Evolutionary conservation across 37 sponge, comb jelly and placozoan genomes (phyloP).

Genomic region (Ephydatia muelleri): DNA sequence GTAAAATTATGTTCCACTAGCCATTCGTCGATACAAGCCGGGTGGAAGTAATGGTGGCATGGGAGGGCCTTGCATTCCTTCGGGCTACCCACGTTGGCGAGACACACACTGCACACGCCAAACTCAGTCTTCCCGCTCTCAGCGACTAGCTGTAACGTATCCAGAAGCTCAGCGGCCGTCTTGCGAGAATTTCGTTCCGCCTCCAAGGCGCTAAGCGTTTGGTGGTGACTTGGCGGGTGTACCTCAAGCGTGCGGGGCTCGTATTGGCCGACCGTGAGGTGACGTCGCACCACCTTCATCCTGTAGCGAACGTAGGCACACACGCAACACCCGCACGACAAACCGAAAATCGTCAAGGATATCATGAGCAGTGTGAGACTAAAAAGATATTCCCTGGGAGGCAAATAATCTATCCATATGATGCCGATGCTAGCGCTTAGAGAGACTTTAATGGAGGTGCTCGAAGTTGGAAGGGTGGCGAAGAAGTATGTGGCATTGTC

Average conservation of each 20-base stretch:
- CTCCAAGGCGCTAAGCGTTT: neutral
- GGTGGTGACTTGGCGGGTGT: too few species aligned
- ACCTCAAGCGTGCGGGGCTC: too few species aligned
- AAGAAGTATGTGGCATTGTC: too few species aligned
- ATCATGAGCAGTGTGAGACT: too few species aligned
- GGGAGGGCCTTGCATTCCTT: slow-evolving; percentile 25
- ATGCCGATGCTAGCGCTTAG: too few species aligned
- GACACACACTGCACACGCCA: neutral
- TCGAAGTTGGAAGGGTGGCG: too few species aligned
- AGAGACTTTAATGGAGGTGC: too few species aligned
- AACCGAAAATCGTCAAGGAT: too few species aligned
- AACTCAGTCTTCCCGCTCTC: neutral
- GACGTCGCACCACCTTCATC: neutral
- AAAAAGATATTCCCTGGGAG: too few species aligned
- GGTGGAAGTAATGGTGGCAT: slow-evolving; percentile 59
- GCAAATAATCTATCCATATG: too few species aligned
- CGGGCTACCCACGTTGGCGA: neutral
- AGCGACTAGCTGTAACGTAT: neutral
- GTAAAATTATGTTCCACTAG: slow-evolving; percentile 46
- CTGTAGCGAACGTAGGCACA: too few species aligned
- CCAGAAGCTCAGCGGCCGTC: neutral
- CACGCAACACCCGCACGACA: too few species aligned
- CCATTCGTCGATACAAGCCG: slow-evolving; percentile 67
- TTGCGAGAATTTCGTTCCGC: neutral
- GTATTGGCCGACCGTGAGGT: neutral